Evolutionary conservation across 1,140 invertebrate species (phyloP), one percentile per base, ranked within the genome.

Genomic region (Listronotus bonariensis): DNA sequence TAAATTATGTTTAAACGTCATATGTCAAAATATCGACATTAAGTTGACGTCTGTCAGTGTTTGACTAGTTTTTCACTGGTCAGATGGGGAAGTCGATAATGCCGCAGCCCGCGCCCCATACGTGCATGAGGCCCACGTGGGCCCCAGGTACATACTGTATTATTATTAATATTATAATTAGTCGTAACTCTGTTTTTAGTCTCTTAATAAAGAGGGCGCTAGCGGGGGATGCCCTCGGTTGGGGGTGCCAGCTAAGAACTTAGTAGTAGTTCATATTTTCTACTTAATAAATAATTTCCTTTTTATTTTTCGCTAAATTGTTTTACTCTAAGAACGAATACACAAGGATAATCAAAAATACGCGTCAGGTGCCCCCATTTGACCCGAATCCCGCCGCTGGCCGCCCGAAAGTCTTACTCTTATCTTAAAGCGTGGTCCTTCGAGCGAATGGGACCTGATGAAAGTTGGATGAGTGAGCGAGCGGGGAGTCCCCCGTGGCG

Each of bases 121-220:
- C 26, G 18, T 64, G 61, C 61, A 64, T 55, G 52, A 18, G 53
- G 61, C 42, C 46, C 42, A 26, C 34, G 20, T 38, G 51, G 40
- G 43, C 64, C 56, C 74, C 59, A n/a, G 59, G 73, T 75, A 75
- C 73, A 75, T 75, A 75, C 65, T 75, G 73, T 75, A 75, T 75
- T 75, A 74, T 74, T 72, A 74, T 74, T 70, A 74, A 67, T 70
- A 73, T 73, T 72, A 72, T 72, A 68, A 74, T 65, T 75, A 75
- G 74, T 68, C 65, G 74, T 75, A 75, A 75, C 59, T 72, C 70
- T 72, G 72, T 75, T 72, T 70, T 65, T 65, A 65, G 62, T 65
- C 62, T 65, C 53, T 65, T 52, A 51, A 55, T 56, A 56, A 56
- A 40, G 4, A 20, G 34, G 7, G 43, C 32, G 43, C 45, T 41